Percentiles rank a stretch among this genome's conserved stretches.
phyloP scores from a whole-genome alignment of 2,888 invertebrate genomes.

The Xestia c-nigrum region DNA sequence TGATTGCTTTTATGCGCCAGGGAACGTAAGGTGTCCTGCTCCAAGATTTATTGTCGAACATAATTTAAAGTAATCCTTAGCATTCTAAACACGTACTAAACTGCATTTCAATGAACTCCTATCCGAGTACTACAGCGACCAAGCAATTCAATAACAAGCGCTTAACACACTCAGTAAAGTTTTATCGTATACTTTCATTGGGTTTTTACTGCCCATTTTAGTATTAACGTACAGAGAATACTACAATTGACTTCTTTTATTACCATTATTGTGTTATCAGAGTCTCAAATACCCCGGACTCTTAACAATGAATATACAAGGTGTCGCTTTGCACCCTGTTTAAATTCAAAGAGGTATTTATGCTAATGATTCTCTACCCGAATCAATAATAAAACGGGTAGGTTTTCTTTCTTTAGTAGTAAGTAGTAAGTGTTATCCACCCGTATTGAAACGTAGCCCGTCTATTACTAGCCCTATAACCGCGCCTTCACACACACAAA shows the following conservation, averaged over 20 bases:
- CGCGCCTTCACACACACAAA: too few species aligned
- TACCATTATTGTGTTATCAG: conserved; percentile 35
- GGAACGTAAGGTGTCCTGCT: background rate
- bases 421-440: too few species aligned
- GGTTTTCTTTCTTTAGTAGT: too few species aligned
- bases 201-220: conserved; percentile 50
- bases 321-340: too few species aligned
- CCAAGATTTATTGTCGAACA: conserved; percentile 25
- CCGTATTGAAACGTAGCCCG: too few species aligned
- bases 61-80: conserved; percentile 28
- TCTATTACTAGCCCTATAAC: too few species aligned
- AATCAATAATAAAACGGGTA: too few species aligned
- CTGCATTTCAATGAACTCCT: conserved; percentile 31
- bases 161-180: conserved; percentile 42
- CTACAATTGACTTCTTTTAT: conserved; percentile 53
- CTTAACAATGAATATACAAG: conserved; percentile 31
- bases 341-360: too few species aligned
- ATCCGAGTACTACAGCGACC: conserved; percentile 7
- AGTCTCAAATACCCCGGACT: conserved; percentile 17
- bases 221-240: conserved; percentile 47
- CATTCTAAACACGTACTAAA: conserved; percentile 27
- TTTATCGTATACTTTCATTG: conserved; percentile 38
- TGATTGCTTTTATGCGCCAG: background rate
- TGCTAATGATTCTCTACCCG: too few species aligned
- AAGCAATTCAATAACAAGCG: conserved; percentile 52